Percentiles rank a stretch among this genome's conserved stretches.
Evolutionary conservation across 2,113 vertebrate species (phyloP).

Genomic region (Python bivittatus): DNA sequence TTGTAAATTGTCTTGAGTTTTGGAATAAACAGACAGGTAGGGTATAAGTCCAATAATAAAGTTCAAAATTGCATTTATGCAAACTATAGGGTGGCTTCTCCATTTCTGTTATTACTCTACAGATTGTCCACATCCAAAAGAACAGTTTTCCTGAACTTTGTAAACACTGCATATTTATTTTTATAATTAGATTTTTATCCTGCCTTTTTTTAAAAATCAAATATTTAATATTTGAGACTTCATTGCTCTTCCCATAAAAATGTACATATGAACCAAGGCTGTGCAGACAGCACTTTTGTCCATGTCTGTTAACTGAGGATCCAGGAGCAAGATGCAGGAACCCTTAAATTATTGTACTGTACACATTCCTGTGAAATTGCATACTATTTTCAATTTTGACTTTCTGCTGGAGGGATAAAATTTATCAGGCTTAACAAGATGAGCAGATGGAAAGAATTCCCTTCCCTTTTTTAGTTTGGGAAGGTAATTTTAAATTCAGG

Average conservation of each 20-base stretch:
- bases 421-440: neutral
- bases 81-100: too few species aligned
- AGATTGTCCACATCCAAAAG: too few species aligned
- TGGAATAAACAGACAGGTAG: too few species aligned
- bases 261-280: neutral
- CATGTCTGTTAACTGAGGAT: neutral
- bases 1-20: too few species aligned
- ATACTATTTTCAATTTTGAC: neutral
- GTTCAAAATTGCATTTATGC: too few species aligned
- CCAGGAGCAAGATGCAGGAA: neutral
- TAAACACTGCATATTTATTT: too few species aligned
- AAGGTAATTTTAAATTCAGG: neutral
- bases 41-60: too few species aligned
- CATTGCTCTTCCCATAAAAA: neutral
- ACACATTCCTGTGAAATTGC: neutral
- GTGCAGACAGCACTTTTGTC: neutral
- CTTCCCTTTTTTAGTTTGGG: neutral
- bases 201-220: too few species aligned
- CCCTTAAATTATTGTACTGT: neutral
- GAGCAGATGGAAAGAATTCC: neutral
- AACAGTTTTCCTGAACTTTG: too few species aligned
- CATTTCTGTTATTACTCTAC: too few species aligned
- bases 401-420: neutral
- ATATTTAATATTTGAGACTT: too few species aligned
- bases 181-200: too few species aligned